phyloP scores from a whole-genome alignment of 2,113 vertebrate genomes.

The Cygnus atratus region DNA sequence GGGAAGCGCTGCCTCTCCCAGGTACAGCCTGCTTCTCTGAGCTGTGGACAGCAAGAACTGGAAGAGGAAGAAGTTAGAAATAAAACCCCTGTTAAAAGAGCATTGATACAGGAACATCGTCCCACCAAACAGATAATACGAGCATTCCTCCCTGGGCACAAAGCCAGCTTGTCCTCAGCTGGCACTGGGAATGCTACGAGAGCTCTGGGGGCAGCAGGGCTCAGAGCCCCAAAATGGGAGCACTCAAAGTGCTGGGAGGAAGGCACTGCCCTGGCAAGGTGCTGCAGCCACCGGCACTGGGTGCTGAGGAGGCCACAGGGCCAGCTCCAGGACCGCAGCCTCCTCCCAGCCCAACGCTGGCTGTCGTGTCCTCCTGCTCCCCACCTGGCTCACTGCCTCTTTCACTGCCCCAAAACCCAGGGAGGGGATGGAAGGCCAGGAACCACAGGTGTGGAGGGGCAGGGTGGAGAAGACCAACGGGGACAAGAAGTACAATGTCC shows the following conservation, averaged over 20 bases:
- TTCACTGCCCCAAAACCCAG: not conserved
- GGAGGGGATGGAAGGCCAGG: not conserved
- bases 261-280: not conserved
- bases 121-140: accelerated
- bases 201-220: no score
- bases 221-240: not conserved
- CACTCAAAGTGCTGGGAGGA: no score
- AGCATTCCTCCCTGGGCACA: not conserved
- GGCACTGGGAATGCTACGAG: not conserved
- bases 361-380: not conserved
- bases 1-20: not conserved
- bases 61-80: not conserved
- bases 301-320: no score
- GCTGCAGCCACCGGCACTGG: no score
- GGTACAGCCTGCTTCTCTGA: not conserved
- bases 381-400: not conserved
- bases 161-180: not conserved
- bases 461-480: no score
- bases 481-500: not conserved
- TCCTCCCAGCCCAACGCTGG: not conserved
- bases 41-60: not conserved
- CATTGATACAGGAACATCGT: not conserved
- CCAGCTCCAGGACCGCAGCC: no score
- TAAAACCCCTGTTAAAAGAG: not conserved
- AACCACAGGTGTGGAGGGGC: not conserved